Evolutionary conservation across 2,888 invertebrate species (phyloP).

Genomic region (Xanthia icteritia): DNA sequence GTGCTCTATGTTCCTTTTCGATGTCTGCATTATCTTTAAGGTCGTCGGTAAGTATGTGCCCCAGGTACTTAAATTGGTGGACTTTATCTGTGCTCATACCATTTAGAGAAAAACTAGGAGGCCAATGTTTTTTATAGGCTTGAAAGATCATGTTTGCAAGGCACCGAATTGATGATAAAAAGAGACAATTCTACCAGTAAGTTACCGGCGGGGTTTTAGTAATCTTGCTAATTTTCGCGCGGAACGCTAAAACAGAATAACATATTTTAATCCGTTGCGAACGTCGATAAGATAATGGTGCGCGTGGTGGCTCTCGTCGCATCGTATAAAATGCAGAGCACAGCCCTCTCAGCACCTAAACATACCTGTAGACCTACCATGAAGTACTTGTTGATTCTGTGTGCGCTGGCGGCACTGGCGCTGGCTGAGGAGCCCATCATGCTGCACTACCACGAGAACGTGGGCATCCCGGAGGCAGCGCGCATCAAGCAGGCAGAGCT

Average conservation of each 20-base stretch:
- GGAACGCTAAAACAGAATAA: conserved; percentile 39
- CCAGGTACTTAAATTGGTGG: too few relatives aligned
- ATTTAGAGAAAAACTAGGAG: too few relatives aligned
- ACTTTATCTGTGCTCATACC: too few relatives aligned
- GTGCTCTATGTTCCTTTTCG: too few relatives aligned
- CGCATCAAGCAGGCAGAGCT: conserved; percentile 64
- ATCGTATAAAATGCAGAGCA: conserved; percentile 22
- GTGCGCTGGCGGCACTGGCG: conserved; percentile 32
- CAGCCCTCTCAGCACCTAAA: neutral
- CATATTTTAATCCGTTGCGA: conserved; percentile 13
- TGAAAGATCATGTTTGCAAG: too few relatives aligned
- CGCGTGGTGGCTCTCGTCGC: neutral
- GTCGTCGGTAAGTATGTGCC: too few relatives aligned
- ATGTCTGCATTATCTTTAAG: too few relatives aligned
- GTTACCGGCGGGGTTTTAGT: neutral
- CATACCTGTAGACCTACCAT: conserved; percentile 30
- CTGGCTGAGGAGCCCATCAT: conserved; percentile 39
- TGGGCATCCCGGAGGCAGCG: conserved; percentile 63
- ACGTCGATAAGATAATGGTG: conserved; percentile 39
- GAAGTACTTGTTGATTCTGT: conserved; percentile 41
- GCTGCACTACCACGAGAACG: conserved; percentile 65
- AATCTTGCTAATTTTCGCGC: conserved; percentile 5
- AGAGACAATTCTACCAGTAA: too few relatives aligned
- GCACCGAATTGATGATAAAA: too few relatives aligned
- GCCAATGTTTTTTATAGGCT: too few relatives aligned